A percentile compares a stretch with the other conserved stretches of the same genome.
These are phyloP conservation scores for Tenodera sinensis DNA, from an alignment of 2,888 invertebrate species.

Conservation along the genomic window DNA sequence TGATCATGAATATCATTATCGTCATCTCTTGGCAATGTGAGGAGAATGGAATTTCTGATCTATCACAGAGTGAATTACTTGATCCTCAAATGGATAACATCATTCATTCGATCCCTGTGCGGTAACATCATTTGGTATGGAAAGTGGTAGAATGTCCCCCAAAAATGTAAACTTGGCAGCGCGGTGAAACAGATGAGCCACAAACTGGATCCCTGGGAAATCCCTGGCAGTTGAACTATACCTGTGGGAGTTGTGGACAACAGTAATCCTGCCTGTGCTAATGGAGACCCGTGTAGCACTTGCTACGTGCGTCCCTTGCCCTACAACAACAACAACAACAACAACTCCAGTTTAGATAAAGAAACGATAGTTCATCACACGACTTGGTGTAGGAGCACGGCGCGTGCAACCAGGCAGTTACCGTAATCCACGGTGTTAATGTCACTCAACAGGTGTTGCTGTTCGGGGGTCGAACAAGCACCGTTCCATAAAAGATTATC, in stretches of 20 bases:
- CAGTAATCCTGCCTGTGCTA: background rate
- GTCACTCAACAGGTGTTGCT: background rate
- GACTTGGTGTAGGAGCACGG: no score
- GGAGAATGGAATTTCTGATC: no score
- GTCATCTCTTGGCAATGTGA: no score
- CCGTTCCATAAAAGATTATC: background rate
- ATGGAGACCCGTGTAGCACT: background rate
- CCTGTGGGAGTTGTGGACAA: background rate
- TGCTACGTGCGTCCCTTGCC: background rate
- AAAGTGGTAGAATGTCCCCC: no score
- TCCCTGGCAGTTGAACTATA: background rate
- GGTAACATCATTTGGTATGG: no score
- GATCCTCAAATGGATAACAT: no score
- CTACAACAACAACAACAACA: background rate
- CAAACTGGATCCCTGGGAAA: background rate
- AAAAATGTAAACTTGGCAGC: no score
- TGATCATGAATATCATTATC: no score
- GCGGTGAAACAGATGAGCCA: background rate
- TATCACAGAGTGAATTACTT: no score
- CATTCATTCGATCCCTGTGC: no score
- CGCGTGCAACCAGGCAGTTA: background rate
- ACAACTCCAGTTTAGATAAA: background rate
- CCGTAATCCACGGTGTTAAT: background rate
- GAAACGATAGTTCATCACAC: no score
- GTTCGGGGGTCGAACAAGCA: background rate